Percentiles rank a stretch among this genome's conserved stretches.
phyloP scores from a whole-genome alignment of 1,140 invertebrate genomes.

The Ceratina calcarata region DNA sequence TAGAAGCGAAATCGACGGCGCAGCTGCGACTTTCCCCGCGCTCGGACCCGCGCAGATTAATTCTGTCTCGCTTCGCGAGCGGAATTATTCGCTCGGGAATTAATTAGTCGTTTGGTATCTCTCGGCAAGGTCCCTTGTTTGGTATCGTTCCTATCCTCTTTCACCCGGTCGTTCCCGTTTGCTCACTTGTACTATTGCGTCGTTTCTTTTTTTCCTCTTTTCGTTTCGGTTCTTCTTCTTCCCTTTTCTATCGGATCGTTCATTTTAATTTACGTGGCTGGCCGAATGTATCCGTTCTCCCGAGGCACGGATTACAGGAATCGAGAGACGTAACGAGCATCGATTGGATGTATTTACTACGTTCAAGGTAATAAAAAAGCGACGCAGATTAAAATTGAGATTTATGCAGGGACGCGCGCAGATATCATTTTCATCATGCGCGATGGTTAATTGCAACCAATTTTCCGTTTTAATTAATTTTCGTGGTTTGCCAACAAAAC shows the following conservation, averaged over 20 bases:
- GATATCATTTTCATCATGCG: too few species aligned
- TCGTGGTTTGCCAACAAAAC: too few species aligned
- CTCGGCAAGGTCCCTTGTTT: background rate
- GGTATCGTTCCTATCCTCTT: background rate
- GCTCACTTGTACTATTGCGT: background rate
- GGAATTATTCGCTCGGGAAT: constrained; percentile 36
- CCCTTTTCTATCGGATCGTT: background rate
- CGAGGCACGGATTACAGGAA: background rate
- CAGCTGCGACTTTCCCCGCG: constrained; percentile 30
- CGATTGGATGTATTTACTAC: too few species aligned
- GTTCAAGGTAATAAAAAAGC: too few species aligned
- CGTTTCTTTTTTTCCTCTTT: background rate
- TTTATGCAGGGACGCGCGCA: too few species aligned
- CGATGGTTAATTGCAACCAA: too few species aligned
- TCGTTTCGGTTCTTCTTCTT: background rate
- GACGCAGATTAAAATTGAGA: too few species aligned
- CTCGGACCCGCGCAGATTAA: constrained; percentile 19
- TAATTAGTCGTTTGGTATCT: constrained; percentile 39
- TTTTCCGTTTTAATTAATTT: too few species aligned
- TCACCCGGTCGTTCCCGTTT: background rate
- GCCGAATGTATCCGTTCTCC: background rate
- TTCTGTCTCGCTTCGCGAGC: constrained; percentile 11
- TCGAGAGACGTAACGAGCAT: background rate
- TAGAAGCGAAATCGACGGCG: constrained; percentile 13
- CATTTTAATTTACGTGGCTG: constrained; percentile 32